Evolutionary conservation across 2,113 vertebrate genomes (phyloP).

Genomic region (Malurus alboscapulatus): DNA sequence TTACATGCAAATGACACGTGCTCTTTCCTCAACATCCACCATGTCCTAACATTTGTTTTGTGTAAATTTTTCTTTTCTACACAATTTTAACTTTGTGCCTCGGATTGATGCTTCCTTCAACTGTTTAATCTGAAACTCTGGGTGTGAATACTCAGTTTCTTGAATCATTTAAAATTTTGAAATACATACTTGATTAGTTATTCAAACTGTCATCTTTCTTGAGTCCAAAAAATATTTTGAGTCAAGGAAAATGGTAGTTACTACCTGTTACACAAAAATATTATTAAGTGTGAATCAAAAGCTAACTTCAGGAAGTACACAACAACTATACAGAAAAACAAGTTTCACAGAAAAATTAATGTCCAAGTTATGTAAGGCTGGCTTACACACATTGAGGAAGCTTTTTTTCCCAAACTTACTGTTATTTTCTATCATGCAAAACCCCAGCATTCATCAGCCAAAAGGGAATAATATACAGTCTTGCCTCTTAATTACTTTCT

Average conservation of each 20-base stretch:
- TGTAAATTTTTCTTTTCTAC: background rate
- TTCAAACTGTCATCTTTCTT: background rate
- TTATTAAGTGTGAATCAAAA: background rate
- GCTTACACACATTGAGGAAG: background rate
- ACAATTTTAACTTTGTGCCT: background rate
- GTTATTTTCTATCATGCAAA: background rate
- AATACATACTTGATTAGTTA: background rate
- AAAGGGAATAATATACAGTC: background rate
- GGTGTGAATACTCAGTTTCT: background rate
- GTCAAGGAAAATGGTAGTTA: background rate
- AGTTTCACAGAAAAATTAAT: background rate
- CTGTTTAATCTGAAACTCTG: background rate
- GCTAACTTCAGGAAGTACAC: background rate
- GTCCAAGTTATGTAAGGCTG: background rate
- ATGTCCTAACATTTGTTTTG: background rate
- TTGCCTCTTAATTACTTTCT: background rate
- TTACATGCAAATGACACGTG: rapidly evolving
- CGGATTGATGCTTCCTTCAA: background rate
- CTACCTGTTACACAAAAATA: background rate
- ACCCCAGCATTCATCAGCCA: background rate
- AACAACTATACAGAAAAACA: background rate
- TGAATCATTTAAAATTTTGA: background rate
- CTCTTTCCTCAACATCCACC: background rate
- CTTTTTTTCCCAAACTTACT: background rate
- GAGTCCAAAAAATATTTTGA: background rate